Evolutionary conservation across 2,888 invertebrate species (phyloP).

Genomic region (Tridacna gigas): DNA sequence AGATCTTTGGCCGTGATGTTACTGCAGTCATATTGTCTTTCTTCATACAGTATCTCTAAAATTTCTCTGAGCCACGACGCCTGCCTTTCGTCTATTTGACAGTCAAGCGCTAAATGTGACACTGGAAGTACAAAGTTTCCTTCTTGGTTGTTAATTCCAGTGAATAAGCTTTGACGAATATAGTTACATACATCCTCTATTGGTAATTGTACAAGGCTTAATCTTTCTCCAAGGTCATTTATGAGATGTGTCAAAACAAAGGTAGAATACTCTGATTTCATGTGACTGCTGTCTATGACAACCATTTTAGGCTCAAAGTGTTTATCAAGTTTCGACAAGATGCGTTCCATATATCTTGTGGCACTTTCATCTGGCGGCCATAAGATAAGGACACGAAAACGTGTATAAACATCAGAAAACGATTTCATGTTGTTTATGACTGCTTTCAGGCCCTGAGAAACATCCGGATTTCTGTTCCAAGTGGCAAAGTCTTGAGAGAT

Average conservation of each 20-base stretch:
- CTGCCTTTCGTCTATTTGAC: conserved; percentile 40
- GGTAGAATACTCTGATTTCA: background rate
- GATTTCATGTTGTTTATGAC: conserved; percentile 40
- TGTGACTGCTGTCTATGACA: background rate
- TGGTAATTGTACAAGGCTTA: background rate
- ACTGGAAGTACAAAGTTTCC: conserved; percentile 6
- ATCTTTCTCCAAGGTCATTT: background rate
- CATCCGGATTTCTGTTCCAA: conserved; percentile 34
- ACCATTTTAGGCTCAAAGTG: background rate
- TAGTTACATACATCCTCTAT: conserved; percentile 1
- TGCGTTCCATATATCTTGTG: conserved; percentile 7
- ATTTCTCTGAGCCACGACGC: conserved; percentile 62
- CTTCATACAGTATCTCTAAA: conserved; percentile 60
- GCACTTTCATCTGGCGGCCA: conserved; percentile 56
- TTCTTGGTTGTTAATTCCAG: background rate
- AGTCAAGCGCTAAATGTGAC: background rate
- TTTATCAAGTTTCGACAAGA: background rate
- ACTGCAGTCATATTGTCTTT: conserved; percentile 41
- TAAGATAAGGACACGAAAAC: conserved; percentile 49
- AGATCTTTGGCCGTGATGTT: conserved; percentile 38
- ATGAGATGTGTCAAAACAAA: background rate
- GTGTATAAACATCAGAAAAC: conserved; percentile 55
- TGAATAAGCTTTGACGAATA: background rate
- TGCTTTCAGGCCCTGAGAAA: conserved; percentile 19
- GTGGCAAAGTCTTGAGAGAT: conserved; percentile 23